These are phyloP conservation scores for Cydia fagiglandana DNA, from an alignment of 1,140 invertebrate species.

Conservation along the genomic window DNA sequence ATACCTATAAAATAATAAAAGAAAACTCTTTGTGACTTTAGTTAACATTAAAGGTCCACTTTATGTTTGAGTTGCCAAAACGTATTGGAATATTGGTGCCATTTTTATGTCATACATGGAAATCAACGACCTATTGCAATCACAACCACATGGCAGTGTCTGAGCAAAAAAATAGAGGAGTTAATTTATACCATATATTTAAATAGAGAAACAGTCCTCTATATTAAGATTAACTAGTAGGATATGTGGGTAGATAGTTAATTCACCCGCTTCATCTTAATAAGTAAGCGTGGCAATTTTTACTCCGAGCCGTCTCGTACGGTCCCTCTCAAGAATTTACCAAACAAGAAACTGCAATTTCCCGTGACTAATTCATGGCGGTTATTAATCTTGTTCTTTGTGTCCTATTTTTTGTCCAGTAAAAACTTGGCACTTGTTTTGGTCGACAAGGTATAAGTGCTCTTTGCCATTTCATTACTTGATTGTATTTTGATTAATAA, in stretches of 20 bases:
- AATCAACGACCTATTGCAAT: no score
- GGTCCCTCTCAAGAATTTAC: slow-evolving; percentile 48
- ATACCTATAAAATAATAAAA: no score
- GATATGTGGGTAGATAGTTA: slow-evolving; percentile 44
- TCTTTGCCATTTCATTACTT: background rate
- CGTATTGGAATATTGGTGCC: no score
- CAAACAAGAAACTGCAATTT: slow-evolving; percentile 62
- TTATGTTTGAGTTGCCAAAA: no score
- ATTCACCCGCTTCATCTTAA: slow-evolving; percentile 49
- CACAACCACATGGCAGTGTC: no score
- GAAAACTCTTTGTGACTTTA: no score
- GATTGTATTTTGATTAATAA: background rate
- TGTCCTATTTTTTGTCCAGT: slow-evolving; percentile 44
- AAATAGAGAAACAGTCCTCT: background rate
- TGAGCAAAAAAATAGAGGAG: background rate
- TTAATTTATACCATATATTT: background rate
- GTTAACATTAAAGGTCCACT: no score
- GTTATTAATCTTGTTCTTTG: slow-evolving; percentile 55
- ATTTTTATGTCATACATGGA: no score
- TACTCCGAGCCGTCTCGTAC: slow-evolving; percentile 43
- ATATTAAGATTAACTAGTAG: slow-evolving; percentile 18
- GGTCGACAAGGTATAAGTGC: background rate
- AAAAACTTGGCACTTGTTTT: slow-evolving; percentile 39
- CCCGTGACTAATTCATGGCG: slow-evolving; percentile 55
- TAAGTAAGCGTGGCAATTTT: slow-evolving; percentile 51